phyloP scores from a whole-genome alignment of 2,888 invertebrate species.

The Hofmannophila pseudospretella region DNA sequence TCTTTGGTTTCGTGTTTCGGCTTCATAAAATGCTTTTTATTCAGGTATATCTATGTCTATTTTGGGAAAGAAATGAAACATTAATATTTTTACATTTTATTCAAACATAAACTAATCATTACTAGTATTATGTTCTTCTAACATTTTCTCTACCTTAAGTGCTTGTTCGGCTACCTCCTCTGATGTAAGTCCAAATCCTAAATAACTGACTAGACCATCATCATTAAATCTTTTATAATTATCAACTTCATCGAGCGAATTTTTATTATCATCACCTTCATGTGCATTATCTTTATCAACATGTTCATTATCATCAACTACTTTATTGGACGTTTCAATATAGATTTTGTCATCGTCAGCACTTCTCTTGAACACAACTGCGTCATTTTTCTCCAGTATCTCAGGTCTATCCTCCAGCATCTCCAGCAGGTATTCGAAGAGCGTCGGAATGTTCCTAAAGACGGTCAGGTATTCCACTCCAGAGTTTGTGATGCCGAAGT shows the following conservation, averaged over 20 bases:
- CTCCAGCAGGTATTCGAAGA: constrained; percentile 44
- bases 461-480: constrained; percentile 13
- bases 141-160: constrained; percentile 29
- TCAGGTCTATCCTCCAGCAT: constrained; percentile 41
- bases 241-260: constrained; percentile 3
- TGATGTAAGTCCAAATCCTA: neutral
- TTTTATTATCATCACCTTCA: constrained; percentile 4
- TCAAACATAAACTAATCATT: too few species aligned
- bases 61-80: too few species aligned
- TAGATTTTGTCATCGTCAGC: constrained; percentile 6
- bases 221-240: neutral
- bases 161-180: constrained; percentile 31
- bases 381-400: constrained; percentile 41
- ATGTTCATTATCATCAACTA: constrained; percentile 1
- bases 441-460: constrained; percentile 40
- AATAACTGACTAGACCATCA: constrained; percentile 10
- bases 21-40: too few species aligned
- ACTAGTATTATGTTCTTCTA: constrained; percentile 27
- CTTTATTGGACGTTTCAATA: too few species aligned
- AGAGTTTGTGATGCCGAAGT: constrained; percentile 1
- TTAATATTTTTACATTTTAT: too few species aligned
- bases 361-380: constrained; percentile 26
- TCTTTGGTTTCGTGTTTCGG: too few species aligned
- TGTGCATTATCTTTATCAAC: neutral
- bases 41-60: too few species aligned